Base-by-base conservation (phyloP, 23 tunicate genomes). In the Aplidium turbinatum region DNA sequence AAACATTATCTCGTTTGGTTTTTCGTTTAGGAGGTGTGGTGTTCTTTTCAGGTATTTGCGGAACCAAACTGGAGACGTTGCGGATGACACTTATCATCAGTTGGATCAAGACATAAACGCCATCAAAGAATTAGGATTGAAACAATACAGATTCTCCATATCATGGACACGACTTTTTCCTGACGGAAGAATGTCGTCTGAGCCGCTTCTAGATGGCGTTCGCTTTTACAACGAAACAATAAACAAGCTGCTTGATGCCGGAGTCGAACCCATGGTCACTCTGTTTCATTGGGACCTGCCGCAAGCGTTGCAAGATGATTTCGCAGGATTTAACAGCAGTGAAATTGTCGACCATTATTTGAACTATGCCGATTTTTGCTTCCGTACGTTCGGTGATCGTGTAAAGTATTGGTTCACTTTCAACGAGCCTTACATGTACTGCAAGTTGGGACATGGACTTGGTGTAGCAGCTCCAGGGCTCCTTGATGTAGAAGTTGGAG, bases 231-330 rank as follows among this genome's bases (percentile, higher is more conserved):
- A 94, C 76, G 77, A 87, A 31, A 68, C 79, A 22, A 94, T 94
- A 18, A 58, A 94, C 73, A 63, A 68, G 18, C 66, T 94, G 4
- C 34, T 94, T 19, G 86, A 57, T 3, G 87, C 82, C 11, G 84
- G 84, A 1, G 77, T 94, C 0, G 39, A 66, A 30, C 99, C 99
- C n/a, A 75, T 94, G 82, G 90, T 82, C 21, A 94, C 99, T 1
- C 82, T 94, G 40, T 87, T 76, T 60, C 95, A 94, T 45, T 94
- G 99, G 99, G 99, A 94, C 57, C 35, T 73, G 28, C 99, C 99
- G 5, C 85, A 75, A 57, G 79, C 58, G 0, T 68, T 94, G 18
- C 94, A 87, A 47, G 86, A 78, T 0, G 99, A 94, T 30, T 94
- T 94, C 51, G 91, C 81, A 0, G 99, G 99, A 27, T 94, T 94